Evolutionary conservation across 2,113 vertebrate species (phyloP).

Genomic region (Coptodon bakossiorum): DNA sequence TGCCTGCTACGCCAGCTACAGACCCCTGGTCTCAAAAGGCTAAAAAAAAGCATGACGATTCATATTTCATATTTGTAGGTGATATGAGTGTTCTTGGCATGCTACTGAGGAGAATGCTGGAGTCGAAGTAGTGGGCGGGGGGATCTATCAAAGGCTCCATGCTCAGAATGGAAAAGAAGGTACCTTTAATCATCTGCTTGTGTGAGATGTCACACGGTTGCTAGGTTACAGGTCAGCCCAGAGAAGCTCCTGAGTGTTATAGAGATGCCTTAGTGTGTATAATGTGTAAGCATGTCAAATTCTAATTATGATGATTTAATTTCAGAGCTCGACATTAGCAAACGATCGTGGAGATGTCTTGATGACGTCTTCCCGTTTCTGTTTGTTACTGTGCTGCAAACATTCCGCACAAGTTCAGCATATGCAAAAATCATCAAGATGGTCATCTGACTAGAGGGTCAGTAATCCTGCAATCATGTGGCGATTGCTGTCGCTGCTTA

Average conservation of each 20-base stretch:
- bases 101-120: slow-evolving; percentile 1
- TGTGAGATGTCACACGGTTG: slow-evolving; percentile 59
- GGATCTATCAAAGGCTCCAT: slow-evolving; percentile 44
- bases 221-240: slow-evolving; percentile 74
- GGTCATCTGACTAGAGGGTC: not conserved
- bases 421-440: not conserved
- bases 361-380: not conserved
- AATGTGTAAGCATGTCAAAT: slow-evolving; percentile 19
- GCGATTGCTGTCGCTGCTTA: not conserved
- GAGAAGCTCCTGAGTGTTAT: slow-evolving; percentile 39
- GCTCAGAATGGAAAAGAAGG: slow-evolving; percentile 58
- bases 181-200: slow-evolving; percentile 60
- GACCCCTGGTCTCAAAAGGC: slow-evolving; percentile 9
- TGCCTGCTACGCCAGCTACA: not conserved
- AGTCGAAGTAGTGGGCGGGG: not conserved
- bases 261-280: slow-evolving; percentile 15
- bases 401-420: not conserved
- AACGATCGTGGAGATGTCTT: not conserved
- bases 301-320: not conserved
- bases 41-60: not conserved
- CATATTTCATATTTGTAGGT: slow-evolving; percentile 38
- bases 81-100: slow-evolving; percentile 10
- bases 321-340: not conserved
- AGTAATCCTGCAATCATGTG: not conserved
- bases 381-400: not conserved